Conservation (phyloP, 2,888 invertebrate genomes). For the Auanema freiburgensis region DNA sequence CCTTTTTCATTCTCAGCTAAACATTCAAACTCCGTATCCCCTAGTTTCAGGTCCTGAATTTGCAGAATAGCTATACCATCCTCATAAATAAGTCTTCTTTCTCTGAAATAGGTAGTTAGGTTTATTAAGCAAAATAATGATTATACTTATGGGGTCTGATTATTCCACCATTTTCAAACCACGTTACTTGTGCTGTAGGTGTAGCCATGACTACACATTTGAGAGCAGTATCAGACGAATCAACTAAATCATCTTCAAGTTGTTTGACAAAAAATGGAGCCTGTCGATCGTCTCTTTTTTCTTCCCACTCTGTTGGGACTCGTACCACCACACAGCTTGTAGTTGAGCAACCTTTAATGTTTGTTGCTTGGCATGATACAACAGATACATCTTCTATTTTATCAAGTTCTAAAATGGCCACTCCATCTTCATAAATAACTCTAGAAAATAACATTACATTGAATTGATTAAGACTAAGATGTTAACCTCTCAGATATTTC, state of each 20-base stretch:
- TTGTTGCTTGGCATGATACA: constrained; percentile 28
- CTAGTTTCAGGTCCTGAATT: constrained; percentile 18
- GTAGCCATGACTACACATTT: constrained; percentile 62
- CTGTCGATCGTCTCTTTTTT: constrained; percentile 18
- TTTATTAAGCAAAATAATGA: constrained; percentile 9
- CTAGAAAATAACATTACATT: no score
- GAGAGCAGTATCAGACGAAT: constrained; percentile 26
- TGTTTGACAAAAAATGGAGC: constrained; percentile 36
- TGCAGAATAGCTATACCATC: constrained; percentile 43
- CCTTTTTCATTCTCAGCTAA: constrained; percentile 29
- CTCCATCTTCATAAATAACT: constrained; percentile 42
- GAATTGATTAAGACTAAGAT: no score
- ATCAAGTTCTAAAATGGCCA: constrained; percentile 33
- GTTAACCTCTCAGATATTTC: no score
- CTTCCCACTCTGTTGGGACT: constrained; percentile 15
- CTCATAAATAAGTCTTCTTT: constrained; percentile 28
- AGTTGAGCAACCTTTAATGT: constrained; percentile 19
- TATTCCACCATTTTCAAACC: constrained; percentile 30
- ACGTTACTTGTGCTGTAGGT: constrained; percentile 62
- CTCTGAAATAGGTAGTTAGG: constrained; percentile 19
- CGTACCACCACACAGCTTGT: constrained; percentile 26
- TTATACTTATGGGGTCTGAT: neutral
- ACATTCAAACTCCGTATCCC: constrained; percentile 27
- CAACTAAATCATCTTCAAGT: constrained; percentile 21
- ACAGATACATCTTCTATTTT: constrained; percentile 27